A percentile compares a stretch with the other conserved stretches of the same genome.
These are phyloP conservation scores for Pterostichus madidus DNA, from an alignment of 2,888 invertebrate genomes.

Conservation along the genomic window DNA sequence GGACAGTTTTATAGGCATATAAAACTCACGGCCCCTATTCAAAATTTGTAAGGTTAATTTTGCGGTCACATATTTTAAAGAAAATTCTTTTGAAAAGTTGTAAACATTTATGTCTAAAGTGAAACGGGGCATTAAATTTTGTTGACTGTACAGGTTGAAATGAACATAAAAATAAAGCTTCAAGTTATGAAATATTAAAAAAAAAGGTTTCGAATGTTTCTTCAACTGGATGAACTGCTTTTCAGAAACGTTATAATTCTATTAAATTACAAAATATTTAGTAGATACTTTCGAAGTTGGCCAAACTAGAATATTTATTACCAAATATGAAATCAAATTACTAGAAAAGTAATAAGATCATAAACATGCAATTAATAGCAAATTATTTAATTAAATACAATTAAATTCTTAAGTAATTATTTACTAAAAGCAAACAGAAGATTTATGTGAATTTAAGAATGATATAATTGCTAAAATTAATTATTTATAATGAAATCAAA, in stretches of 20 bases:
- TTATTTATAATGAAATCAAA: conserved; percentile 20
- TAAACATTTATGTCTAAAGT: conserved; percentile 56
- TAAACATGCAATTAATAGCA: conserved; percentile 1
- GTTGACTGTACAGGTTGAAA: conserved; percentile 57
- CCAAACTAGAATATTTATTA: too few species aligned
- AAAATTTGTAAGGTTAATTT: conserved; percentile 66
- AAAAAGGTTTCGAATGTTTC: not conserved
- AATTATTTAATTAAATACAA: conserved; percentile 24
- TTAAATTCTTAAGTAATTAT: conserved; percentile 5
- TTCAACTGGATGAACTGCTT: too few species aligned
- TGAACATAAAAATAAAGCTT: conserved; percentile 21
- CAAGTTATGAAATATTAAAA: not conserved
- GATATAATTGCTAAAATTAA: conserved; percentile 12
- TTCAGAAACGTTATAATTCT: not conserved
- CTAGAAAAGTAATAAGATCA: too few species aligned
- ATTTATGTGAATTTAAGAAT: conserved; percentile 28
- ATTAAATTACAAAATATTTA: conserved; percentile 15
- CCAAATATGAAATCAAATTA: too few species aligned
- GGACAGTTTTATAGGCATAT: conserved; percentile 59
- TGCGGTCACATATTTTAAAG: conserved; percentile 61
- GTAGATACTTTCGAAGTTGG: too few species aligned
- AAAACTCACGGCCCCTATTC: conserved; percentile 58
- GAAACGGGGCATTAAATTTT: conserved; percentile 45
- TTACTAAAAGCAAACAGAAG: not conserved
- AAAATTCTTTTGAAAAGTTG: conserved; percentile 58